Evolutionary conservation across 2,888 invertebrate species (phyloP).

Genomic region (Eupithecia vulgata): DNA sequence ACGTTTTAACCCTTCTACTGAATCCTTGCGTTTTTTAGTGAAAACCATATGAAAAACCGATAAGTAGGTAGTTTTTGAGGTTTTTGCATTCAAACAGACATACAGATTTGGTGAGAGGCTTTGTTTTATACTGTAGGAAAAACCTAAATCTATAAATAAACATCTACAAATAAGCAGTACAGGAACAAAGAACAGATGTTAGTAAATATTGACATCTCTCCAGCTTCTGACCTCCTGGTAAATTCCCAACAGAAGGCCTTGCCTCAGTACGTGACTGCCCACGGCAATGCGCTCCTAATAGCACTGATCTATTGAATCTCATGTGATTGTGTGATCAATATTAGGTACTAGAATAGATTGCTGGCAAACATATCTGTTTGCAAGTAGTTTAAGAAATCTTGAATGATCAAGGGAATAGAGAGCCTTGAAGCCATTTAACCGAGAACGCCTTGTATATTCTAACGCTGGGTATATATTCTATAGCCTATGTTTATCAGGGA

Average conservation of each 20-base stretch:
- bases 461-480: too few relatives aligned
- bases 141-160: neutral
- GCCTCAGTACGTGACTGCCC: conserved; percentile 35
- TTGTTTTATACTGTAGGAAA: neutral
- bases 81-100: too few relatives aligned
- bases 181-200: conserved; percentile 5
- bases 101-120: too few relatives aligned
- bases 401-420: neutral
- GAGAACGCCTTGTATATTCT: too few relatives aligned
- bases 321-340: conserved; percentile 35
- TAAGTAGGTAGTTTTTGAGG: too few relatives aligned
- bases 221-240: conserved; percentile 27
- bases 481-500: too few relatives aligned
- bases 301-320: conserved; percentile 41
- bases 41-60: too few relatives aligned
- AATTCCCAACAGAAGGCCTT: conserved; percentile 29
- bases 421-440: neutral
- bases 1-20: too few relatives aligned
- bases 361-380: conserved; percentile 12
- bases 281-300: conserved; percentile 31
- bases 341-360: conserved; percentile 18
- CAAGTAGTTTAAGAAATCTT: neutral
- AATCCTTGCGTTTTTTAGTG: too few relatives aligned
- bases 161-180: neutral
- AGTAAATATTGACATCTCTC: conserved; percentile 3